Evolutionary conservation across 2,888 invertebrate species (phyloP).

Genomic region (Scrobipalpa atriplicella): DNA sequence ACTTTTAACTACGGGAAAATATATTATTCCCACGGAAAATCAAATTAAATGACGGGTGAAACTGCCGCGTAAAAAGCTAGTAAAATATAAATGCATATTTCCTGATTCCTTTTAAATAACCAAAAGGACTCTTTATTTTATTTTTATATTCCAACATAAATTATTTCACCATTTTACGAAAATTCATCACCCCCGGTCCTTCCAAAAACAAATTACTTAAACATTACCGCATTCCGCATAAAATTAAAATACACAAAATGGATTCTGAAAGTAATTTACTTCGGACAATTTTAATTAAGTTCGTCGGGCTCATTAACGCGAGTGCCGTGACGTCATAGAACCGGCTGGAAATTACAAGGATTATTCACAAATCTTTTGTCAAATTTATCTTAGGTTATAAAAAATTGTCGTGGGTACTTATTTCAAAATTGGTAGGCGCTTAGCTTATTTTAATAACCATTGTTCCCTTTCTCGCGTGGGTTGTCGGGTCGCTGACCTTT

Average conservation of each 20-base stretch:
- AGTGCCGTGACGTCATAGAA: conserved; percentile 21
- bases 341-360: not conserved
- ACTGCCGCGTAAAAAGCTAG: not conserved
- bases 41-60: too few relatives aligned
- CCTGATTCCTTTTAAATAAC: not conserved
- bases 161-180: conserved; percentile 1
- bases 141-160: not conserved
- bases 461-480: too few relatives aligned
- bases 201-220: conserved; percentile 34
- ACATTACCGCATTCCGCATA: conserved; percentile 30
- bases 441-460: too few relatives aligned
- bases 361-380: not conserved
- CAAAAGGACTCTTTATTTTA: not conserved
- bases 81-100: not conserved
- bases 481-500: too few relatives aligned
- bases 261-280: conserved; percentile 34
- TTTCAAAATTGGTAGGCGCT: too few relatives aligned
- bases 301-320: conserved; percentile 37
- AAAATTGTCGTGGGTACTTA: too few relatives aligned
- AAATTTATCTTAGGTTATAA: too few relatives aligned
- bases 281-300: conserved; percentile 41
- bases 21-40: too few relatives aligned
- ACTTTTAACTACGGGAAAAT: too few relatives aligned
- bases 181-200: not conserved
- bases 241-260: conserved; percentile 35